Conservation (phyloP, 2,797 vertebrate species). For the Adelosebastes latens region DNA sequence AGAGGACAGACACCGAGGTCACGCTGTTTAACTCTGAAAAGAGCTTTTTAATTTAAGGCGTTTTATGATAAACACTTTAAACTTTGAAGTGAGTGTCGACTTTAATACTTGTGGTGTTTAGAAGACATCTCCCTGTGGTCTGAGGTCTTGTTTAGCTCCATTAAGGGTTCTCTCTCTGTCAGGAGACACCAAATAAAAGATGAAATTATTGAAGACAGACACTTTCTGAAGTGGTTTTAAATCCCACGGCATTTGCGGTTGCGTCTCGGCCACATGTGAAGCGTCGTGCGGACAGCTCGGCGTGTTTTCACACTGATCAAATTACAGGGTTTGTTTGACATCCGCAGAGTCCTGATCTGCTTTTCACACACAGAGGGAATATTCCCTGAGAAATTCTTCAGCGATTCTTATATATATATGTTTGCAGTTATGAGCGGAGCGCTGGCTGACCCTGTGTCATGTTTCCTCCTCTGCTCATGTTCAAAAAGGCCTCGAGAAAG, state of each 20-base stretch:
- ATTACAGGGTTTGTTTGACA: constrained; percentile 22
- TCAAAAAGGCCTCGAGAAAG: constrained; percentile 61
- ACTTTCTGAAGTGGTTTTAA: constrained; percentile 9
- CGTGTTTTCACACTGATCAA: constrained; percentile 23
- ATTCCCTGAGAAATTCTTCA: constrained; percentile 1
- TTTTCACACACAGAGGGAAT: not conserved
- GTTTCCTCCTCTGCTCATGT: constrained; percentile 51
- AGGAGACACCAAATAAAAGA: not conserved
- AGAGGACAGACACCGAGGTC: not conserved
- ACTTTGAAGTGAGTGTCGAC: not conserved
- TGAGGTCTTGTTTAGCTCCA: not conserved
- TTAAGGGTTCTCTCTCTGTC: not conserved
- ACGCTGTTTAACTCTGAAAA: no score
- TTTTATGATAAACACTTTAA: no score
- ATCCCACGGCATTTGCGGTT: not conserved
- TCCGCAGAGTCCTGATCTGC: constrained; percentile 13
- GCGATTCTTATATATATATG: not conserved
- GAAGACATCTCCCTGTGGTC: not conserved
- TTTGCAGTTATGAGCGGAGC: not conserved
- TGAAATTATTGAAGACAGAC: not conserved
- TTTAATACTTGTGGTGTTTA: not conserved
- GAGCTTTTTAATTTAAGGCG: no score
- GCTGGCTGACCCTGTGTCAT: constrained; percentile 32
- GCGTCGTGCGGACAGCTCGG: not conserved
- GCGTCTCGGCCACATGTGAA: constrained; percentile 39